Evolutionary conservation across 2,888 invertebrate species (phyloP).

Genomic region (Sialis fuliginosa): DNA sequence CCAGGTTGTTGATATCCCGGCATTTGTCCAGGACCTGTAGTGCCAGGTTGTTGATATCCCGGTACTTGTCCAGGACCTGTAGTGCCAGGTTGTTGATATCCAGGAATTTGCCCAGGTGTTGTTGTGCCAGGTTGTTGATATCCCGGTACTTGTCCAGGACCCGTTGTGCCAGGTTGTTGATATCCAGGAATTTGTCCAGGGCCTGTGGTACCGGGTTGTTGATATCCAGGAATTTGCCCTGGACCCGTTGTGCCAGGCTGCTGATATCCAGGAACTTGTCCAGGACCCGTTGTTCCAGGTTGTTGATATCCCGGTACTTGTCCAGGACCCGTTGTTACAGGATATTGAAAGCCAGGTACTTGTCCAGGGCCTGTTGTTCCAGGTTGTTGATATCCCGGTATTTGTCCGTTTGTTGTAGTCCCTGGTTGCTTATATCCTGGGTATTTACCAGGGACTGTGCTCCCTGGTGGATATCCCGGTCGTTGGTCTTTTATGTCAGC

Average conservation of each 20-base stretch:
- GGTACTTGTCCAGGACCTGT: background rate
- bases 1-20: no score
- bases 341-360: slow-evolving; percentile 1
- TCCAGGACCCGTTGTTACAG: background rate
- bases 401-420: background rate
- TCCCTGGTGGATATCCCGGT: slow-evolving; percentile 5
- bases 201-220: slow-evolving; percentile 3
- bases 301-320: background rate
- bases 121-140: background rate
- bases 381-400: slow-evolving; percentile 1
- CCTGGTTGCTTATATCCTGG: background rate
- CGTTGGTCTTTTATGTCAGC: slow-evolving; percentile 5
- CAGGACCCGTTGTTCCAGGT: background rate
- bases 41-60: background rate
- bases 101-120: slow-evolving; percentile 4
- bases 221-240: slow-evolving; percentile 9
- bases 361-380: slow-evolving; percentile 6
- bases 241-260: slow-evolving; percentile 5
- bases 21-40: slow-evolving; percentile 5
- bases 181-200: slow-evolving; percentile 5
- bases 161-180: slow-evolving; percentile 1
- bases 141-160: slow-evolving; percentile 4
- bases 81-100: background rate
- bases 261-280: background rate
- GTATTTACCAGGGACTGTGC: slow-evolving; percentile 4